These are phyloP conservation scores for Spodoptera frugiperda DNA, from an alignment of 1,140 invertebrate genomes.

Conservation along the genomic window DNA sequence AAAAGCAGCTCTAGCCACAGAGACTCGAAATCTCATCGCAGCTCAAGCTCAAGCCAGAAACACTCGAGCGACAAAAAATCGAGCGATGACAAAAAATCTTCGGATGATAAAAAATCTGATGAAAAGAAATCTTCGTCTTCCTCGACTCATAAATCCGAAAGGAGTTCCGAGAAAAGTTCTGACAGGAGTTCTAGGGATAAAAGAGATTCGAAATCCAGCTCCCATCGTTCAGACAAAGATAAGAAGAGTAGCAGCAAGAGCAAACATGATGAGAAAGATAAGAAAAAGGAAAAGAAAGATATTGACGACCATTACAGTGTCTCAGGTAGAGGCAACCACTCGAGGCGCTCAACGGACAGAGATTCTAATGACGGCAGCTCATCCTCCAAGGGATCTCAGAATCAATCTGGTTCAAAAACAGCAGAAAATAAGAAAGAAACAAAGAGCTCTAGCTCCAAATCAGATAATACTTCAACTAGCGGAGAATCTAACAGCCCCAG, in stretches of 20 bases:
- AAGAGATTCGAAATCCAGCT: conserved; percentile 79
- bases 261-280: conserved; percentile 77
- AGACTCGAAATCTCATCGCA: conserved; percentile 80
- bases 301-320: conserved; percentile 87
- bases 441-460: conserved; percentile 77
- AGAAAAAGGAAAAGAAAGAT: conserved; percentile 84
- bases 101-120: conserved; percentile 67
- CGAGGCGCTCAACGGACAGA: conserved; percentile 86
- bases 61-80: conserved; percentile 74
- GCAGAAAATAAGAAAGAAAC: conserved; percentile 72
- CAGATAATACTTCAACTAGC: conserved; percentile 80
- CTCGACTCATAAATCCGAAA: conserved; percentile 63
- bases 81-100: conserved; percentile 75
- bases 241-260: conserved; percentile 80
- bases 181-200: conserved; percentile 81
- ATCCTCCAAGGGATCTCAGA: conserved; percentile 78
- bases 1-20: conserved; percentile 73
- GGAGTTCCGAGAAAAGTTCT: conserved; percentile 65
- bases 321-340: conserved; percentile 82
- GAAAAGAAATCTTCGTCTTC: conserved; percentile 73
- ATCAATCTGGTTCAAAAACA: conserved; percentile 73
- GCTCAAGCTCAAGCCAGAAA: conserved; percentile 76
- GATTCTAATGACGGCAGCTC: conserved; percentile 87
- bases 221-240: conserved; percentile 77
- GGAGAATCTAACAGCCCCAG: conserved; percentile 79